Conservation (phyloP, 2,888 invertebrate genomes). For the Tachystola acroxantha region DNA sequence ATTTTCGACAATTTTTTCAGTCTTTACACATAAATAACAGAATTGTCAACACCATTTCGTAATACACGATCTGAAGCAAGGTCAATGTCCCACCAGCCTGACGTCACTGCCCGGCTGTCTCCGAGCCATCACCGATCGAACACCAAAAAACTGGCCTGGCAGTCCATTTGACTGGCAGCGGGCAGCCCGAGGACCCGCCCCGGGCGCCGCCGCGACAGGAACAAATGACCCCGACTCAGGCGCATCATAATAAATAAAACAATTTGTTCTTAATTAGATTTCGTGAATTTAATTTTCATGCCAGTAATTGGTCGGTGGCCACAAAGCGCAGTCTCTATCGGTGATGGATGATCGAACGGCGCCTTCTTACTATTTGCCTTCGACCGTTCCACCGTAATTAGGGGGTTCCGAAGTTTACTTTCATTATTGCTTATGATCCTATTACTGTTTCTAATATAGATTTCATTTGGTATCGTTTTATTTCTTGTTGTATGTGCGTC, state of each 20-base stretch:
- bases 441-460: conserved; percentile 69
- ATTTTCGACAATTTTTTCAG: too few species aligned
- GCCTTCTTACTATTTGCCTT: conserved; percentile 70
- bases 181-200: conserved; percentile 52
- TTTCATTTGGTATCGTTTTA: conserved; percentile 49
- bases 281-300: conserved; percentile 79
- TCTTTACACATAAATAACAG: too few species aligned
- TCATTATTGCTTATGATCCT: conserved; percentile 66
- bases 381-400: conserved; percentile 62
- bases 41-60: too few species aligned
- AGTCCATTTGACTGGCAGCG: conserved; percentile 10
- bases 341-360: conserved; percentile 75
- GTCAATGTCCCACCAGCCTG: conserved; percentile 19
- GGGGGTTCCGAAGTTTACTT: conserved; percentile 72
- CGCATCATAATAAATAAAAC: conserved; percentile 79
- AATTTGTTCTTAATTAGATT: conserved; percentile 79
- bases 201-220: conserved; percentile 71
- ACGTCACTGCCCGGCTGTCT: conserved; percentile 26
- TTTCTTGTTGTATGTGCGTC: conserved; percentile 30
- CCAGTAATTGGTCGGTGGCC: conserved; percentile 76
- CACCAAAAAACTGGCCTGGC: conserved; percentile 38
- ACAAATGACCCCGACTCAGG: conserved; percentile 73
- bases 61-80: too few species aligned
- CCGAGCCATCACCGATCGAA: conserved; percentile 21
- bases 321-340: conserved; percentile 69